These are phyloP conservation scores for Merodon equestris DNA, from an alignment of 2,888 invertebrate genomes.

Conservation along the genomic window DNA sequence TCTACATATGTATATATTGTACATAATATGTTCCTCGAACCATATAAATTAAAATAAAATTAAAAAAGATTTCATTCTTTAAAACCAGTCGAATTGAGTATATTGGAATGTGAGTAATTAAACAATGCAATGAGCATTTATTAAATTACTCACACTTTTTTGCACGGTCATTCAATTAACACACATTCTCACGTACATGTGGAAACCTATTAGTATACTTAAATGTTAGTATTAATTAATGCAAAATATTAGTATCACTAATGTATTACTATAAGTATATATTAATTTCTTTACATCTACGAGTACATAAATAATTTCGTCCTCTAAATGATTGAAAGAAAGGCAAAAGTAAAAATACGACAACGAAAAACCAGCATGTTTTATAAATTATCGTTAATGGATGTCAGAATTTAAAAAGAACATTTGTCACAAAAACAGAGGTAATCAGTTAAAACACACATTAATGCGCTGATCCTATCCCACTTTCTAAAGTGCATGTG, in stretches of 20 bases:
- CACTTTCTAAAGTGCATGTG: constrained; percentile 44
- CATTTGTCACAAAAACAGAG: constrained; percentile 60
- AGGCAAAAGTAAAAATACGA: too few species aligned
- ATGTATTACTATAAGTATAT: too few species aligned
- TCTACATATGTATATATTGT: constrained; percentile 46
- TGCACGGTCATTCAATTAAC: constrained; percentile 17
- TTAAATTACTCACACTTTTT: constrained; percentile 66
- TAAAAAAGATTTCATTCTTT: constrained; percentile 63
- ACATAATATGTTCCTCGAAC: constrained; percentile 44
- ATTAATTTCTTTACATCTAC: too few species aligned
- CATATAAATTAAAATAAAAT: constrained; percentile 53
- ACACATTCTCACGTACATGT: too few species aligned
- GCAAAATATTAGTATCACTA: too few species aligned
- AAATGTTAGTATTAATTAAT: too few species aligned
- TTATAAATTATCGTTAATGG: constrained; percentile 33
- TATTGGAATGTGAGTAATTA: constrained; percentile 58
- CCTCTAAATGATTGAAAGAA: too few species aligned
- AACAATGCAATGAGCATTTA: constrained; percentile 58
- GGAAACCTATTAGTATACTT: too few species aligned
- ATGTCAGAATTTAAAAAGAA: constrained; percentile 59
- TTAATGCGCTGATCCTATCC: constrained; percentile 32
- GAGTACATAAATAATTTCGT: too few species aligned
- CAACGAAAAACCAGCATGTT: too few species aligned
- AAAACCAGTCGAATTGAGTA: constrained; percentile 48
- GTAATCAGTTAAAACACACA: constrained; percentile 66